These are phyloP conservation scores for Podarcis lilfordi DNA, from an alignment of 2,797 vertebrate species.

Conservation along the genomic window DNA sequence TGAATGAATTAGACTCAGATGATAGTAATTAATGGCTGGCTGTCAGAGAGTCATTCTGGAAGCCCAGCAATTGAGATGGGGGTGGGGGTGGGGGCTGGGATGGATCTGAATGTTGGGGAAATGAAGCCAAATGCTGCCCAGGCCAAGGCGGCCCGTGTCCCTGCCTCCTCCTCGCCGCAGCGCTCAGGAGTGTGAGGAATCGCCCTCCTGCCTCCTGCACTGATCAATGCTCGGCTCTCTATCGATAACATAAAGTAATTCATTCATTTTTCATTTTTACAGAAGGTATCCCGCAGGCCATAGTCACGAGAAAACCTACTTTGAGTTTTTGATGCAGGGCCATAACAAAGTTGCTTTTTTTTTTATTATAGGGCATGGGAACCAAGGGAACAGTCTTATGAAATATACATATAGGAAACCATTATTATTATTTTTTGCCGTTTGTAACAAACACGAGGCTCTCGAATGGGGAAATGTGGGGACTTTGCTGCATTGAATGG, in stretches of 20 bases:
- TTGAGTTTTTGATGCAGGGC: constrained; percentile 65
- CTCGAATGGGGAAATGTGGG: background rate
- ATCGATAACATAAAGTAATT: constrained; percentile 77
- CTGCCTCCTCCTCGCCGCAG: constrained; percentile 33
- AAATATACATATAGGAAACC: constrained; percentile 72
- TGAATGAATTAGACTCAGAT: constrained; percentile 84
- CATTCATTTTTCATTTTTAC: constrained; percentile 77
- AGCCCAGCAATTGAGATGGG: constrained; percentile 66
- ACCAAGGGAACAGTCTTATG: constrained; percentile 72
- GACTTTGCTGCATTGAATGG: background rate
- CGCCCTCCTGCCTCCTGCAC: constrained; percentile 45
- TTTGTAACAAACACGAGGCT: constrained; percentile 63
- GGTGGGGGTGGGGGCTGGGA: background rate
- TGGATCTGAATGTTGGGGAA: constrained; percentile 63
- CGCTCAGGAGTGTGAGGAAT: constrained; percentile 24
- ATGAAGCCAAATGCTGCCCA: constrained; percentile 65
- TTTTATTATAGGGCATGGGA: constrained; percentile 62
- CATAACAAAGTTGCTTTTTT: constrained; percentile 53
- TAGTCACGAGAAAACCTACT: constrained; percentile 50
- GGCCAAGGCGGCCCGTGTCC: constrained; percentile 53
- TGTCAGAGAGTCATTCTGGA: constrained; percentile 81
- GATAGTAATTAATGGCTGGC: constrained; percentile 86
- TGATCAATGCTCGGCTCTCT: constrained; percentile 71
- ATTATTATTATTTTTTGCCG: constrained; percentile 43
- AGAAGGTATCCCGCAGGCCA: constrained; percentile 72